phyloP scores from a whole-genome alignment of 2,888 invertebrate species.

The Scaptomyza flava region DNA sequence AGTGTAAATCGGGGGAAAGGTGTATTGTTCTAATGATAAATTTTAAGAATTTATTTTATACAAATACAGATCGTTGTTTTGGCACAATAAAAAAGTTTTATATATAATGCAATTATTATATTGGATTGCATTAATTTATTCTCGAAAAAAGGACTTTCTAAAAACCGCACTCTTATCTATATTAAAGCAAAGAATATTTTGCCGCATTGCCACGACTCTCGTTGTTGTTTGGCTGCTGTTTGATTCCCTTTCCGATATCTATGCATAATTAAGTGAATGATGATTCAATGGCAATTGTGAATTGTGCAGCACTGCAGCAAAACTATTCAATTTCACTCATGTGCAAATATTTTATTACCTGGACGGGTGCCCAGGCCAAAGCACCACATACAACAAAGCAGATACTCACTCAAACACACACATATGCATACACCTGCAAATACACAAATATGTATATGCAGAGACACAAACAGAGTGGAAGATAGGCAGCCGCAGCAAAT shows the following conservation, averaged over 20 bases:
- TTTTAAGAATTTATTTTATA: no score
- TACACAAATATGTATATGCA: conserved; percentile 6
- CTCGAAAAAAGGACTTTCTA: background rate
- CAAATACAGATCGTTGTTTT: no score
- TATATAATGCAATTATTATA: no score
- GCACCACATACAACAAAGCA: conserved; percentile 2
- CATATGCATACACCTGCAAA: background rate
- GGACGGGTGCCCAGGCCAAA: conserved; percentile 30
- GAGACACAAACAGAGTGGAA: conserved; percentile 18
- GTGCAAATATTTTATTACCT: conserved; percentile 74
- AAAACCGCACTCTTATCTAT: background rate
- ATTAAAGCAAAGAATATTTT: conserved; percentile 24
- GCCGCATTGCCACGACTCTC: background rate
- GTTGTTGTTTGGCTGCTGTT: background rate
- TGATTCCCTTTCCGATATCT: background rate
- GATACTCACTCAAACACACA: conserved; percentile 10
- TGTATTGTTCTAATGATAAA: no score
- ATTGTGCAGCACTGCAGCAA: conserved; percentile 72
- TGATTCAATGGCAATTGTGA: conserved; percentile 63
- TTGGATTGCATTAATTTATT: background rate
- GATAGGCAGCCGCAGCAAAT: conserved; percentile 65
- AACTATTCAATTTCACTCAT: conserved; percentile 77
- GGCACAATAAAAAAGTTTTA: no score
- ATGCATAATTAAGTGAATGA: conserved; percentile 59
- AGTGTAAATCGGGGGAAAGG: no score